phyloP scores from a whole-genome alignment of 2,113 vertebrate genomes.

The Semicossyphus pulcher region DNA sequence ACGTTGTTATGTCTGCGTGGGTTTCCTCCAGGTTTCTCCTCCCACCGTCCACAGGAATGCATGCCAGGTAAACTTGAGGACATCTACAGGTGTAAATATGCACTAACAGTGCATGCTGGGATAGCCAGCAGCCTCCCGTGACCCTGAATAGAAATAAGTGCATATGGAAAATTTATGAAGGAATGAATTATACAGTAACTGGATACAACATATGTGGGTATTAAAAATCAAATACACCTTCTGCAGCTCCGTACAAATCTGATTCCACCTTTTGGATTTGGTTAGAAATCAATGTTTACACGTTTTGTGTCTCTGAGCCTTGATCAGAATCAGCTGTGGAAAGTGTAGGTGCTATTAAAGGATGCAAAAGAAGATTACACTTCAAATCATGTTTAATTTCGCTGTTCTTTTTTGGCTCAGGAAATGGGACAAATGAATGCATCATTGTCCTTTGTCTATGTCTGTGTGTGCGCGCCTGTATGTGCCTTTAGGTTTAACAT shows the following conservation, averaged over 20 bases:
- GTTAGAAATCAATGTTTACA: not conserved
- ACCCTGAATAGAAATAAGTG: slow-evolving; percentile 41
- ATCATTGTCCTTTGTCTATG: slow-evolving; percentile 1
- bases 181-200: slow-evolving; percentile 51
- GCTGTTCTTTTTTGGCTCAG: not conserved
- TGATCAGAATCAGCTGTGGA: not conserved
- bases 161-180: slow-evolving; percentile 48
- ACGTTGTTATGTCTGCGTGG: not conserved
- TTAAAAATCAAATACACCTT: slow-evolving; percentile 36
- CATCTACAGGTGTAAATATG: slow-evolving; percentile 22
- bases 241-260: slow-evolving; percentile 1
- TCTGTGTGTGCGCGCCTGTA: not conserved
- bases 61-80: slow-evolving; percentile 25
- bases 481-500: slow-evolving; percentile 36
- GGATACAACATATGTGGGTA: slow-evolving; percentile 31
- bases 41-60: not conserved
- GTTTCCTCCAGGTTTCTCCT: slow-evolving; percentile 5
- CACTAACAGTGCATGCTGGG: slow-evolving; percentile 2
- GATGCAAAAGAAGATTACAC: not conserved
- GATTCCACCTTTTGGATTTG: slow-evolving; percentile 7
- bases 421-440: slow-evolving; percentile 10
- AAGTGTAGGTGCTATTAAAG: not conserved
- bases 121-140: slow-evolving; percentile 12
- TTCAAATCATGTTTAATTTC: not conserved
- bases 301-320: not conserved